A percentile compares a stretch with the other conserved stretches of the same genome.
phyloP scores from a whole-genome alignment of 2,888 invertebrate species.

The Caenorhabditis angaria region DNA sequence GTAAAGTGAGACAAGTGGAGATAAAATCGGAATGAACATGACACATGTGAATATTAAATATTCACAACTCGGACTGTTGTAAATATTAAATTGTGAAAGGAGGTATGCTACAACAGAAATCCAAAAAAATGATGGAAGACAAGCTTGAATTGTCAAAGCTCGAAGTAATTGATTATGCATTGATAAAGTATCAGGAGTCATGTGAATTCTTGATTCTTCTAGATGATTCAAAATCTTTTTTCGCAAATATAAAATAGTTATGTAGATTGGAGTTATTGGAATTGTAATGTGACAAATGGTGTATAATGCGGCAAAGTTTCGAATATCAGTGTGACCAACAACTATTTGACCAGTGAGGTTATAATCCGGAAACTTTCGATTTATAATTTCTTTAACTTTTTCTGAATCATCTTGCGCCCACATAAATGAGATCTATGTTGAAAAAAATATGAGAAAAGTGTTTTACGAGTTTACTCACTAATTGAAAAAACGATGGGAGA shows the following conservation, averaged over 20 bases:
- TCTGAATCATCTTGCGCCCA: not conserved
- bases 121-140: conserved; percentile 26
- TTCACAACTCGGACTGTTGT: conserved; percentile 25
- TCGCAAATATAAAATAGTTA: conserved; percentile 25
- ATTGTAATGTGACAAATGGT: conserved; percentile 46
- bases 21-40: conserved; percentile 34
- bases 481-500: not conserved
- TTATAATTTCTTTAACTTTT: not conserved
- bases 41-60: conserved; percentile 29
- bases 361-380: not conserved
- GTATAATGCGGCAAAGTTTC: conserved; percentile 33
- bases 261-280: conserved; percentile 37
- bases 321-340: conserved; percentile 14
- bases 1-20: conserved; percentile 10
- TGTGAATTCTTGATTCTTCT: conserved; percentile 19
- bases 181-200: conserved; percentile 23
- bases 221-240: conserved; percentile 31
- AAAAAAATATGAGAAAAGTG: not conserved
- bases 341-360: not conserved
- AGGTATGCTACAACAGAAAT: conserved; percentile 24
- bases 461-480: not conserved
- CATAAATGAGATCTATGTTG: not conserved
- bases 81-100: conserved; percentile 22
- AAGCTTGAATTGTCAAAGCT: conserved; percentile 36
- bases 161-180: conserved; percentile 41